Evolutionary conservation across 2,113 vertebrate species (phyloP), one percentile per base, ranked within the genome.

Genomic region (Coptodon bakossiorum): DNA sequence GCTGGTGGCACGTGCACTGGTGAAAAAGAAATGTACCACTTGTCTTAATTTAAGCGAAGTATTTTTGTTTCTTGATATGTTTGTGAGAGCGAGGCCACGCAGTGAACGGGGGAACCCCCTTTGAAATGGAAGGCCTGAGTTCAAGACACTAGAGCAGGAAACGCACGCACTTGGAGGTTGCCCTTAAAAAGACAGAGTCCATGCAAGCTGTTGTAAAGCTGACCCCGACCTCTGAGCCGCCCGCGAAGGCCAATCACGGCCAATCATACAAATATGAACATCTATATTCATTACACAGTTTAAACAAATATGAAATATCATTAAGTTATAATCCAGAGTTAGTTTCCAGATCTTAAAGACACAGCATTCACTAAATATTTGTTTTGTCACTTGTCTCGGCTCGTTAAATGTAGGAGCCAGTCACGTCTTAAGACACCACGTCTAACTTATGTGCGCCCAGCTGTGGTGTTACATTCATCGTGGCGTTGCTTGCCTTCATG

Each of bases 401-500:
- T 38, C 3, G 22, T 59, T 43, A 9, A 68, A 71, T 45, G 38
- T 84, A 80, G 34, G 9, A 82, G 17, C 27, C 71, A 59, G 68
- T 43, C n/a, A 36, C 36, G 17, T 45, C 71, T 76, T 73, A 31
- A 66, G 48, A 89, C 17, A 27, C 7, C 68, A 83, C 27, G 80
- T 76, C 34, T 73, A 79, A 85, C 81, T 59, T 54, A 61, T 57
- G 38, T 53, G 43, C 53, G 78, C 90, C 84, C 92, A 89, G 91
- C 66, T 89, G 88, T 63, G 80, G 73, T 57, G 59, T 81, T 71
- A 36, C 43, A 14, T 43, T 90, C 76, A 81, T 80, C 10, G 43
- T 84, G 54, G 80, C 24, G 43, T 53, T 86, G 81, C 71, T 88
- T 86, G 81, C 84, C 85, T 88, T 92, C 52, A 86, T 91, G 86